Base-by-base conservation (phyloP, 1,140 invertebrate species). In the Cotesia glomerata region DNA sequence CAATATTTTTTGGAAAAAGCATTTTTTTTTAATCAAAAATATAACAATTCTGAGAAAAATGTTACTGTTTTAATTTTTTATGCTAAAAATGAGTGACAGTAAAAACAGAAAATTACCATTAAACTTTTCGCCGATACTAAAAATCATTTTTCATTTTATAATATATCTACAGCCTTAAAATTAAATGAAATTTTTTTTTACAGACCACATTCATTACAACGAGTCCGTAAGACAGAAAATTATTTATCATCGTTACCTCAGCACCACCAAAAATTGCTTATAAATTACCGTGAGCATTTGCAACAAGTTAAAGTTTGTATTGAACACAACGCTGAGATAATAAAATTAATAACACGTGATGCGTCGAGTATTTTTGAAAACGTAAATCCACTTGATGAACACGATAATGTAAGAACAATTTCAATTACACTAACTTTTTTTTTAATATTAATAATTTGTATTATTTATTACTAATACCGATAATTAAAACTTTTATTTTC, bases 311-410 rank as follows among this genome's bases (percentile, higher is more conserved):
- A 91, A 80, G 87, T 89, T 52, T 96, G 95, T 80, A 91, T 98
- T 32, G 94, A 95, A 58, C 91, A 92, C 66, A 98, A 98, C 85
- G 92, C 94, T 77, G 88, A 91, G 59, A 91, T 98, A 18, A 95
- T 98, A 8, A 91, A 93, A 69, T 85, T 94, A 26, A 95, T 98
- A 63, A 90, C 96, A 35, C 90, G 92, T 79, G 93, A 96, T 87
- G 93, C 93, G 0, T 91, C 92, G 32, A 90, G 90, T 61, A 93
- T 97, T 87, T 97, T 97, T 89, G 93, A 94, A 82, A 95, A 95
- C 85, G 89, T 91, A 11, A 87, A 87, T 75, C 89, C 89, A 65
- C 78, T 84, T 18, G 83, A 81, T 74, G 76, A 83, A 34, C 82
- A 87, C 52, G 85, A 88, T 75, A 84, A 79, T 81, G 82, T 87